phyloP scores from a whole-genome alignment of 2,797 vertebrate genomes.

The Eulemur albifrons region DNA sequence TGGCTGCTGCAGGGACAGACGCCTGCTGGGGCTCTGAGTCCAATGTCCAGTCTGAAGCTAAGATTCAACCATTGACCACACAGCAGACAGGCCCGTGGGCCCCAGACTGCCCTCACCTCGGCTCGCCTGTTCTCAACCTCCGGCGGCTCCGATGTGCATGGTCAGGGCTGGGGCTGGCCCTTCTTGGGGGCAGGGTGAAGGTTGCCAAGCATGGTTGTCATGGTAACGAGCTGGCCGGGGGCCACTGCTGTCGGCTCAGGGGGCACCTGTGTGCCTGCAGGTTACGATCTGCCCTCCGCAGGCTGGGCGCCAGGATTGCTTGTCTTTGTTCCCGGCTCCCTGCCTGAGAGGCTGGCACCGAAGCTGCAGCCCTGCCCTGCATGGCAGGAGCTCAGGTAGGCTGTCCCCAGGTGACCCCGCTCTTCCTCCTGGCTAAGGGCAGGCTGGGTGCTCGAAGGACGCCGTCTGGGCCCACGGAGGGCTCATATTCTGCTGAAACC shows the following conservation, averaged over 20 bases:
- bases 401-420: slow-evolving; percentile 58
- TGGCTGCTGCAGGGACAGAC: neutral
- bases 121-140: neutral
- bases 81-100: neutral
- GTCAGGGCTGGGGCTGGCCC: neutral
- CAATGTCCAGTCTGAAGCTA: rapidly evolving
- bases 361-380: slow-evolving; percentile 8
- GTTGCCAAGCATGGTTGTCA: slow-evolving; percentile 26
- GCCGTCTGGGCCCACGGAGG: neutral
- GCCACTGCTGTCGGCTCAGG: slow-evolving; percentile 55
- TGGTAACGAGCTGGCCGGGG: neutral
- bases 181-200: neutral
- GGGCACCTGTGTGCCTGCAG: slow-evolving; percentile 59
- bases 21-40: neutral
- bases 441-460: slow-evolving; percentile 37
- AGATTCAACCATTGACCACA: rapidly evolving
- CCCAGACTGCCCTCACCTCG: rapidly evolving
- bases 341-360: slow-evolving; percentile 37
- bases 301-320: slow-evolving; percentile 57
- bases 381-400: slow-evolving; percentile 30
- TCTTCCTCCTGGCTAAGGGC: neutral
- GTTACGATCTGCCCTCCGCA: slow-evolving; percentile 52
- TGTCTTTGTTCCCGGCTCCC: slow-evolving; percentile 69
- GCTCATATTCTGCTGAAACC: slow-evolving; percentile 11
- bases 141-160: neutral